phyloP scores from a whole-genome alignment of 2,797 vertebrate genomes.

The Cuniculus paca region DNA sequence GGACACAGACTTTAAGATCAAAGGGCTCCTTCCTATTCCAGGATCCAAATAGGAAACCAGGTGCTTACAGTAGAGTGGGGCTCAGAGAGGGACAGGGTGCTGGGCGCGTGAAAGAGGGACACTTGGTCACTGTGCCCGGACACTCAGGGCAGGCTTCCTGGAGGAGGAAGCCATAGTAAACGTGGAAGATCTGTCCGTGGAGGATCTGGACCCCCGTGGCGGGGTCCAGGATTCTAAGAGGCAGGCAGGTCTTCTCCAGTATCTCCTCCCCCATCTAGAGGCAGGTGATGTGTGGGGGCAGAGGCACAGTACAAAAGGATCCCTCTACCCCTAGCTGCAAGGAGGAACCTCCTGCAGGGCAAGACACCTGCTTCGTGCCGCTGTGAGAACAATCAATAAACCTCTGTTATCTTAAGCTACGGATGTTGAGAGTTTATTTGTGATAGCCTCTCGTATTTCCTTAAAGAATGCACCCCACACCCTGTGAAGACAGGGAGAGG shows the following conservation, averaged over 20 bases:
- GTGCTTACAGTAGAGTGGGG: not conserved
- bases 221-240: not conserved
- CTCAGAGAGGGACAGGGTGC: not conserved
- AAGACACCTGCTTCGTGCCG: not conserved
- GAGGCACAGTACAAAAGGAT: not conserved
- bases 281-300: not conserved
- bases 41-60: not conserved
- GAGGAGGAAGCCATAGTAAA: not conserved
- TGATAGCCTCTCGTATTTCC: not conserved
- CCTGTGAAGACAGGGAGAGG: not conserved
- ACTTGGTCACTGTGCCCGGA: not conserved
- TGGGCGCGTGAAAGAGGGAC: not conserved
- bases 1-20: not conserved
- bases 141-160: not conserved
- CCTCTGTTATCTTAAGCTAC: not conserved
- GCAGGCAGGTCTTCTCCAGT: not conserved
- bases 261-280: not conserved
- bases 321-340: rapidly evolving
- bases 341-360: not conserved
- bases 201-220: too few relatives aligned
- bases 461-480: not conserved
- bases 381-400: slow-evolving; percentile 43
- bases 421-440: not conserved
- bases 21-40: not conserved
- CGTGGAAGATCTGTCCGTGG: too few relatives aligned